These are phyloP conservation scores for Choristoneura fumiferana DNA, from an alignment of 1,140 invertebrate genomes.

Conservation along the genomic window DNA sequence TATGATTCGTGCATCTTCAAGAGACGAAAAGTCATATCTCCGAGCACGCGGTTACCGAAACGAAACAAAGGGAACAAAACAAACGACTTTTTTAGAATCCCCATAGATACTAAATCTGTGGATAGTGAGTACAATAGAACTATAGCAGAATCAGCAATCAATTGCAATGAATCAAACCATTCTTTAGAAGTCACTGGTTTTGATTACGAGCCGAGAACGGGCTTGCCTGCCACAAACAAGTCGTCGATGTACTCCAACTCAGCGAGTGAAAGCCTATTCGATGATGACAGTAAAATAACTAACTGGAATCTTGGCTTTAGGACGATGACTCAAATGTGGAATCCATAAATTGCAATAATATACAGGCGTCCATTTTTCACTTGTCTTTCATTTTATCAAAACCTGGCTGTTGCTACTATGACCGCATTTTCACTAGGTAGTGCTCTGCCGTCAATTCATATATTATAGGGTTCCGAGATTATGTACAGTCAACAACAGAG, in stretches of 20 bases:
- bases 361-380: neutral
- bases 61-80: neutral
- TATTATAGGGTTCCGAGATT: no score
- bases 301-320: neutral
- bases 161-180: conserved; percentile 24
- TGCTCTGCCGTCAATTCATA: no score
- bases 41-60: neutral
- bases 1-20: conserved; percentile 26
- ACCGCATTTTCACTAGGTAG: no score
- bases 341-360: neutral
- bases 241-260: no score
- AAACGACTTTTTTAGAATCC: neutral
- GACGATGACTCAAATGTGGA: neutral
- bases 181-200: conserved; percentile 42
- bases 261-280: no score
- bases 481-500: no score
- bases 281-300: neutral
- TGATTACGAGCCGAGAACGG: conserved; percentile 29
- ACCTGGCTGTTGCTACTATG: no score
- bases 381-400: no score
- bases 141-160: neutral
- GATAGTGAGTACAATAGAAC: neutral
- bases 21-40: conserved; percentile 19
- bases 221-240: no score
- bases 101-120: neutral